Conservation (phyloP, 1,140 invertebrate species). For the Vanessa tameamea region DNA sequence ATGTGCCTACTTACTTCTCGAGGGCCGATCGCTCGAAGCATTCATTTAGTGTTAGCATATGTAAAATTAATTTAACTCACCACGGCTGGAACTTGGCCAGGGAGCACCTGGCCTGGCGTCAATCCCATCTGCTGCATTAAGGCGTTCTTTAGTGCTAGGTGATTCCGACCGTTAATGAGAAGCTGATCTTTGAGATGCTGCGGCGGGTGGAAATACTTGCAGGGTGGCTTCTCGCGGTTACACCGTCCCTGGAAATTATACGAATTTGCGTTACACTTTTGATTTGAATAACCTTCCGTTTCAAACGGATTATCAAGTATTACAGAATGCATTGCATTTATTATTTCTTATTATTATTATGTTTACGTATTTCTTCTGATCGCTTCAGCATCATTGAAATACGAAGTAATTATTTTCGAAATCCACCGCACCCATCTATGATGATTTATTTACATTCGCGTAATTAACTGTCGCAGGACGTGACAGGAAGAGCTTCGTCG, state of each 20-base stretch:
- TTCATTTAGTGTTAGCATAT: conserved; percentile 42
- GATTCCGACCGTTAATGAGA: conserved; percentile 99
- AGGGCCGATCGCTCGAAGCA: conserved; percentile 76
- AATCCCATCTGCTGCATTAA: conserved; percentile 97
- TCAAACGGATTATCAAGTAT: too few species aligned
- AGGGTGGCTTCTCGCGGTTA: conserved; percentile 99
- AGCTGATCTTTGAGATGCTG: conserved; percentile 99
- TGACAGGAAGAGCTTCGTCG: conserved; percentile 73
- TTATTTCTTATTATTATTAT: neutral
- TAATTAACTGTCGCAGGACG: conserved; percentile 80
- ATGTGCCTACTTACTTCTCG: conserved; percentile 53
- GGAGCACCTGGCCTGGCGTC: conserved; percentile 92
- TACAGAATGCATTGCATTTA: too few species aligned
- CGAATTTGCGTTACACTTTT: neutral
- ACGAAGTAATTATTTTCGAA: conserved; percentile 76
- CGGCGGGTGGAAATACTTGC: conserved; percentile 99
- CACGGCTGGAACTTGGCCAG: conserved; percentile 94
- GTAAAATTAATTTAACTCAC: conserved; percentile 83
- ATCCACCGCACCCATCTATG: conserved; percentile 72
- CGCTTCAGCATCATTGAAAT: conserved; percentile 75
- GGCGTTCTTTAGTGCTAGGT: conserved; percentile 98
- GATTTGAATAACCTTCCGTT: too few species aligned
- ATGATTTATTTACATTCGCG: conserved; percentile 80
- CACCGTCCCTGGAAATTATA: conserved; percentile 94
- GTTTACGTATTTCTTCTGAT: conserved; percentile 44